phyloP scores from a whole-genome alignment of 53 echinoderm and acorn worm species.

The Arbacia lixula region DNA sequence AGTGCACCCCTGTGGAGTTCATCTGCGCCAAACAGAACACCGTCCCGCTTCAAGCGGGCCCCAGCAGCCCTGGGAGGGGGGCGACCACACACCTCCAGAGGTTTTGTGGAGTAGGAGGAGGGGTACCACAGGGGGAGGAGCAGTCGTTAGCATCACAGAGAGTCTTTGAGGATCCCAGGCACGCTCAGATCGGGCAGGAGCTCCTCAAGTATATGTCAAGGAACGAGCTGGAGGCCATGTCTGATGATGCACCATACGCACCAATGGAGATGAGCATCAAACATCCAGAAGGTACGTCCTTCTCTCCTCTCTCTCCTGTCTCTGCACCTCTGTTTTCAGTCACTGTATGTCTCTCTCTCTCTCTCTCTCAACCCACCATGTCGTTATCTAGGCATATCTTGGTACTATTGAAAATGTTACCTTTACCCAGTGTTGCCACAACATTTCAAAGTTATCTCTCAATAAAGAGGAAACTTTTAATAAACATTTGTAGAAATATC shows the following conservation, averaged over 20 bases:
- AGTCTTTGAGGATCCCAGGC: conserved; percentile 94
- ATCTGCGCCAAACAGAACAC: neutral
- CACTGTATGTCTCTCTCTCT: too few species aligned
- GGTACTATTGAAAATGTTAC: too few species aligned
- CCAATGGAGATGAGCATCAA: conserved; percentile 51
- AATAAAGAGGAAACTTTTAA: too few species aligned
- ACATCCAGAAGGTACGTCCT: conserved; percentile 16
- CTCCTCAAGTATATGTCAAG: conserved; percentile 92
- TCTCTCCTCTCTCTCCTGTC: neutral
- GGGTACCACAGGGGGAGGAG: conserved; percentile 45
- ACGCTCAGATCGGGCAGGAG: conserved; percentile 94
- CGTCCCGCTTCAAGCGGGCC: conserved; percentile 12
- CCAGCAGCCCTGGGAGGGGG: conserved; percentile 35
- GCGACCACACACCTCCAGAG: neutral
- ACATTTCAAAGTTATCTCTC: too few species aligned
- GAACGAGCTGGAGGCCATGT: conserved; percentile 83
- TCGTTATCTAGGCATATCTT: too few species aligned
- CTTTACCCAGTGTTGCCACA: too few species aligned
- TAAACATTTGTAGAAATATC: too few species aligned
- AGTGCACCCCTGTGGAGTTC: conserved; percentile 1
- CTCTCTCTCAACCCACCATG: too few species aligned
- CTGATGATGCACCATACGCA: conserved; percentile 57
- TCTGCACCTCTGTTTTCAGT: too few species aligned
- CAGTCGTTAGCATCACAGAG: conserved; percentile 83
- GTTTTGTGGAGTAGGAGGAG: neutral